Conservation (phyloP, 92 coral and sea anemone species). For the Plumapathes pennacea region DNA sequence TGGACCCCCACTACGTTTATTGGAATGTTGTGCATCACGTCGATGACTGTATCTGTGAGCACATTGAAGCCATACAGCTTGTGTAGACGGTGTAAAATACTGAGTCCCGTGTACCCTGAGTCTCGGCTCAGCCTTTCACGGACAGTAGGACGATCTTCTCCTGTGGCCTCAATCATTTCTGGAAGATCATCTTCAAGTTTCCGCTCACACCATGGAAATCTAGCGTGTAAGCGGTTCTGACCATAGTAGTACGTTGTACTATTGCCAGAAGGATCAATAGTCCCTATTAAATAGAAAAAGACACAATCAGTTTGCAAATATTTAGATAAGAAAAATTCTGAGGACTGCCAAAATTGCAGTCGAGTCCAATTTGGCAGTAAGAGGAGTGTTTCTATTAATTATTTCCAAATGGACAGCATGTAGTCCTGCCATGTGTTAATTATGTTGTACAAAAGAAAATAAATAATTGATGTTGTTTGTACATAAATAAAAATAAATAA, state of each 20-base stretch:
- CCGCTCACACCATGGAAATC: slow-evolving; percentile 44
- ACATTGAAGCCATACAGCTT: slow-evolving; percentile 52
- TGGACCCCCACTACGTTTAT: slow-evolving; percentile 47
- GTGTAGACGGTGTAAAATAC: slow-evolving; percentile 50
- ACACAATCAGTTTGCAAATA: too few relatives aligned
- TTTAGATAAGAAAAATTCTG: too few relatives aligned
- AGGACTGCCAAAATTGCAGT: too few relatives aligned
- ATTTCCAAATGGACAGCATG: too few relatives aligned
- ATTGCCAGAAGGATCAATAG: slow-evolving; percentile 29
- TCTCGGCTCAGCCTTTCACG: slow-evolving; percentile 33
- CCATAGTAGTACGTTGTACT: slow-evolving; percentile 53
- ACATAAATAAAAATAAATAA: too few relatives aligned
- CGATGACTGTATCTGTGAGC: slow-evolving; percentile 40
- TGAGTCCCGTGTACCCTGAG: slow-evolving; percentile 58
- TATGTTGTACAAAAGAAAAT: too few relatives aligned
- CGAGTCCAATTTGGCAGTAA: too few relatives aligned
- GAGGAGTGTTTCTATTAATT: too few relatives aligned
- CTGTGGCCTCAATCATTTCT: slow-evolving; percentile 31
- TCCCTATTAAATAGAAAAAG: slow-evolving; percentile 8
- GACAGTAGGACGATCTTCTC: slow-evolving; percentile 49
- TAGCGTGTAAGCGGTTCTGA: slow-evolving; percentile 34
- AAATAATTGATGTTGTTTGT: too few relatives aligned
- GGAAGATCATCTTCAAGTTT: slow-evolving; percentile 31
- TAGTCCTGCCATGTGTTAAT: too few relatives aligned
- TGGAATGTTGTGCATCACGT: slow-evolving; percentile 65